Conservation (phyloP, 2,113 vertebrate species). For the Chelonoidis abingdonii region DNA sequence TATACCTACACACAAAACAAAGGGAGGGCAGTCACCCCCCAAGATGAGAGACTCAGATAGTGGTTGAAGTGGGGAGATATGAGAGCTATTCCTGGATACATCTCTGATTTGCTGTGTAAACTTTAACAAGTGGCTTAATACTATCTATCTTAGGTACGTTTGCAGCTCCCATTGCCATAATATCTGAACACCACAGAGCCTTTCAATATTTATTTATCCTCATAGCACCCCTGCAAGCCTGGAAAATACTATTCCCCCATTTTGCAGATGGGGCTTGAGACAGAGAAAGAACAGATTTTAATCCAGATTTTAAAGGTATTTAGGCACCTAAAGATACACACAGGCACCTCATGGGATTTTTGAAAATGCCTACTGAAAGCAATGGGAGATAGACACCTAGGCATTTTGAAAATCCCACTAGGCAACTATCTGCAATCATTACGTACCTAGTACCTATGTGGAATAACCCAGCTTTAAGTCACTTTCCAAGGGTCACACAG, state of each 20-base stretch:
- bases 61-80: not conserved
- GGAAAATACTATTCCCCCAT: not conserved
- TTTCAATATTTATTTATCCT: not conserved
- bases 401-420: not conserved
- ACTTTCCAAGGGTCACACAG: not conserved
- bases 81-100: not conserved
- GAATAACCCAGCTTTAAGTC: not conserved
- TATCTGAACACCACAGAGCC: not conserved
- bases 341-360: not conserved
- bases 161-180: not conserved
- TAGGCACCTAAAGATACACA: not conserved
- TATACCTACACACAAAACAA: rapidly evolving
- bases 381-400: not conserved
- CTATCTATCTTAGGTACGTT: not conserved
- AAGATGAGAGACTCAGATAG: not conserved
- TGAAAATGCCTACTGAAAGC: not conserved
- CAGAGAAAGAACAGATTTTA: not conserved
- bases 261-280: not conserved
- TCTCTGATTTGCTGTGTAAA: not conserved
- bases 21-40: not conserved
- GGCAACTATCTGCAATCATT: not conserved
- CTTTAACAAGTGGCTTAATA: not conserved
- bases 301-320: not conserved
- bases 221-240: not conserved
- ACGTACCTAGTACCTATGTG: not conserved